phyloP scores from a whole-genome alignment of 2,888 invertebrate genomes.

The Drosophila paramelanica region DNA sequence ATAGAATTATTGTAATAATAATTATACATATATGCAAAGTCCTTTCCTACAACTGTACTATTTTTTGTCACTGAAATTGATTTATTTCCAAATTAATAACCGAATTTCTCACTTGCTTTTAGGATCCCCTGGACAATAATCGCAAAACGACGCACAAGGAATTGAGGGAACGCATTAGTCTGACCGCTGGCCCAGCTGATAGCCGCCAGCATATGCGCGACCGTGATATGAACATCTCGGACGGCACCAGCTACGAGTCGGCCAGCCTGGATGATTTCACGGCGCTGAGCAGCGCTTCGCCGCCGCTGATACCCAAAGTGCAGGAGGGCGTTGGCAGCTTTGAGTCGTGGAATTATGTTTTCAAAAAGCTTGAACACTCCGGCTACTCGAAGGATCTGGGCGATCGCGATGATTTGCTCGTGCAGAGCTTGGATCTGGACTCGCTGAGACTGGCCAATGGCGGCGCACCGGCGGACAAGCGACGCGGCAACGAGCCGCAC shows the following conservation, averaged over 20 bases:
- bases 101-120: no score
- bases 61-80: no score
- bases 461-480: constrained; percentile 51
- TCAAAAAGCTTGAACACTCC: constrained; percentile 90
- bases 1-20: no score
- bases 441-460: constrained; percentile 80
- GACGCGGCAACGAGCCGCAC: constrained; percentile 44
- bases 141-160: constrained; percentile 73
- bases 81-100: no score
- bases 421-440: constrained; percentile 83
- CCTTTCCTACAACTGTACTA: no score
- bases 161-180: constrained; percentile 73
- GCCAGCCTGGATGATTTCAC: constrained; percentile 75
- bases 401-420: constrained; percentile 88
- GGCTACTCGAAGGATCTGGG: constrained; percentile 89
- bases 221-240: constrained; percentile 68
- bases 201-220: constrained; percentile 50
- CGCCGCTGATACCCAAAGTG: constrained; percentile 85
- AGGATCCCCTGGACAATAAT: constrained; percentile 71
- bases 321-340: constrained; percentile 89
- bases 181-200: constrained; percentile 45
- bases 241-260: constrained; percentile 75
- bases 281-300: constrained; percentile 60
- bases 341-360: constrained; percentile 93
- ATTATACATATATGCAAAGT: no score